Percentiles rank a stretch among this genome's conserved stretches.
Evolutionary conservation across 1,140 invertebrate genomes (phyloP).

Genomic region (Brachionus rubens): DNA sequence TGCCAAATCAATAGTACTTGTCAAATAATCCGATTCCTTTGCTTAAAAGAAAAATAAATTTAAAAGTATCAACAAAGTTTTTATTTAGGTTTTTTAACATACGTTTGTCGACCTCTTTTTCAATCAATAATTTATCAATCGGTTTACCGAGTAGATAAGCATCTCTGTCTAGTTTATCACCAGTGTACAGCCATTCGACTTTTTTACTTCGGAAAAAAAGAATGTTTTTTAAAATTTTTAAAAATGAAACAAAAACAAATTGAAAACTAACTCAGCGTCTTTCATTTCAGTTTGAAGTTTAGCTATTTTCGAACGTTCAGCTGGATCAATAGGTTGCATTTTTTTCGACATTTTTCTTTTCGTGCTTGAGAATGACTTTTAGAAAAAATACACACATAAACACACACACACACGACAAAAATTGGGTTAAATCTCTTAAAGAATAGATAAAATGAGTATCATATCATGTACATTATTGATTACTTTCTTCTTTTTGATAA

Average conservation of each 20-base stretch:
- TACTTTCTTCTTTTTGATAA: no score
- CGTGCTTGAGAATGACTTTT: no score
- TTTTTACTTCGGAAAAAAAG: background rate
- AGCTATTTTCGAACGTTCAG: conserved; percentile 24
- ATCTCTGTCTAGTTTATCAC: conserved; percentile 32
- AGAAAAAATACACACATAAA: no score
- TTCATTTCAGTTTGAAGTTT: background rate
- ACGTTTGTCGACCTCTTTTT: conserved; percentile 27
- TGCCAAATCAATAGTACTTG: conserved; percentile 25
- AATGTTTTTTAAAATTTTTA: background rate
- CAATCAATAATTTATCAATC: conserved; percentile 30
- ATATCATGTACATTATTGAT: no score
- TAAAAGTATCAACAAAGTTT: background rate
- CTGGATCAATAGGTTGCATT: conserved; percentile 44
- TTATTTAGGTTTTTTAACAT: background rate
- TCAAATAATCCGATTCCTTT: background rate
- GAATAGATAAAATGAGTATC: no score
- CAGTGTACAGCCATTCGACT: conserved; percentile 44
- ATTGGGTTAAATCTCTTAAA: no score
- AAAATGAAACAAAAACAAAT: background rate
- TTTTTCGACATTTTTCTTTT: conserved; percentile 34
- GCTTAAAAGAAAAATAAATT: background rate
- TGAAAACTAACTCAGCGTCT: conserved; percentile 13
- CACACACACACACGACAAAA: no score
- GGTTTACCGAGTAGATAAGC: conserved; percentile 39